Evolutionary conservation across 53 echinoderm and acorn worm genomes (phyloP), one percentile per base, ranked within the genome.

Genomic region (Antedon mediterranea): DNA sequence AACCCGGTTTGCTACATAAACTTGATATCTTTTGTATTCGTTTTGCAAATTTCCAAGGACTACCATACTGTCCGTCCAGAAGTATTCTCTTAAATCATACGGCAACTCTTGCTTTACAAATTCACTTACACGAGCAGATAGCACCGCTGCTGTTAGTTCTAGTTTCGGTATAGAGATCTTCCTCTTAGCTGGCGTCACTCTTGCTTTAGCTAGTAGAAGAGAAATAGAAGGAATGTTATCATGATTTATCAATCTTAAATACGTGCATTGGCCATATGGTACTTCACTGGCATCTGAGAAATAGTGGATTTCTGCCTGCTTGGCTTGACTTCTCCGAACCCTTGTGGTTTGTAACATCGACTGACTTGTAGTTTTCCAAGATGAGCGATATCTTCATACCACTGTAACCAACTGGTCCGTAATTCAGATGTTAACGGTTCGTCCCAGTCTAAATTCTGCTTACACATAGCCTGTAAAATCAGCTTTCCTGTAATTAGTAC

Each of bases 11-110:
- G 85, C 85, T 14, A 89, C 86, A 33, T 71, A 89, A 7, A 83
- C 81, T 70, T 89, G 89, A 31, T 85, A 85, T 41, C 82, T 41
- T 34, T 74, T 83, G 33, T 81, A 30, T 28, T 83, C 81, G 33
- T 89, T 89, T 31, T 37, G 29, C 26, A 89, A 77, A 75, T 89
- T 89, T 3, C 85, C 83, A 28, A 86, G 33, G 28, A 85, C 89
- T 34, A 82, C 75, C 33, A 78, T 81, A 41, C 84, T 85, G 75
- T 88, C 84, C 29, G 89, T 85, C 85, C 88, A 88, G 31, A 84
- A 88, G 31, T 33, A 87, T 41, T 87, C 82, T 31, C 43, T 42
- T 9, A 83, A 79, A 4, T 77, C 42, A 43, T 84, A 88, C n/a
- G 78, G 73, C 31, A 88, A 81, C 72, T 88, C 84, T 31, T 81